A percentile compares a stretch with the other conserved stretches of the same genome.
phyloP scores from a whole-genome alignment of 1,140 invertebrate genomes.

The Rhopalosiphum maidis region DNA sequence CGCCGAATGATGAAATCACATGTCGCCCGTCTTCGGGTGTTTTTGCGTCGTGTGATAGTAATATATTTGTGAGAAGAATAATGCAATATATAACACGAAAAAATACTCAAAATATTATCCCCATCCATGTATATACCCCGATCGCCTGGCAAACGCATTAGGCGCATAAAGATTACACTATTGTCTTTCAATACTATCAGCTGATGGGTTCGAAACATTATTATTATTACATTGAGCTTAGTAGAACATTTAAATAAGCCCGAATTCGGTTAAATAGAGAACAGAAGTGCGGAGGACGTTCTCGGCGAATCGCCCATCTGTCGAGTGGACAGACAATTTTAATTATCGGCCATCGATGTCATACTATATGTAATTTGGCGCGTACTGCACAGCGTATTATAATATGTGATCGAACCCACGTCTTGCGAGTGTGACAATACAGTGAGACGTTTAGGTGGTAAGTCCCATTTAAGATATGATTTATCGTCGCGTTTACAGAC shows the following conservation, averaged over 20 bases:
- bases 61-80: not conserved
- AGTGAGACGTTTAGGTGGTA: not conserved
- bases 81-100: not conserved
- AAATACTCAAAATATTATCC: not conserved
- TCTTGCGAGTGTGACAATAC: not conserved
- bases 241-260: not conserved
- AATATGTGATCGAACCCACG: not conserved
- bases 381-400: not conserved
- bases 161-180: not conserved
- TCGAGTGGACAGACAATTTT: not conserved
- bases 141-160: not conserved
- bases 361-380: not conserved
- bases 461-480: not conserved
- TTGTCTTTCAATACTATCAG: not conserved
- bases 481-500: too few species aligned
- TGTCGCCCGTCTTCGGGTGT: not conserved
- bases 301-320: not conserved
- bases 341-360: not conserved
- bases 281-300: not conserved
- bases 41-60: not conserved
- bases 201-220: not conserved
- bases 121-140: not conserved
- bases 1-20: not conserved
- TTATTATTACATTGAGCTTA: not conserved
- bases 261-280: not conserved